phyloP scores from a whole-genome alignment of 2,888 invertebrate genomes.

The Drosophila neotestacea region DNA sequence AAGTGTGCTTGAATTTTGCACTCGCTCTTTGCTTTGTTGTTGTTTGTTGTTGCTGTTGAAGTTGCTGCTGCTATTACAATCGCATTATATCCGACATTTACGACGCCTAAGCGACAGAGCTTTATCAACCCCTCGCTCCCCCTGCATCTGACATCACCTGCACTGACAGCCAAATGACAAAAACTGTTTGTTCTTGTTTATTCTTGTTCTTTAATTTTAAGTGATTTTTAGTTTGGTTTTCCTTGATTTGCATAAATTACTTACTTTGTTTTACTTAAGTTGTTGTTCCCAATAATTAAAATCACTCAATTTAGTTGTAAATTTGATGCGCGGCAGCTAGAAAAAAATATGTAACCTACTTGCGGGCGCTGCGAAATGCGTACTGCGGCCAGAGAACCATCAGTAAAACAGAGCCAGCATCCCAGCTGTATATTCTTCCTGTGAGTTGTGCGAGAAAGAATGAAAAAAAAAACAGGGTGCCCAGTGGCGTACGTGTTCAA shows the following conservation, averaged over 20 bases:
- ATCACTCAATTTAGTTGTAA: slow-evolving; percentile 13
- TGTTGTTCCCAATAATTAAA: neutral
- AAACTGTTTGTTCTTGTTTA: neutral
- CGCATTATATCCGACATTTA: slow-evolving; percentile 49
- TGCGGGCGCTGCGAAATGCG: slow-evolving; percentile 70
- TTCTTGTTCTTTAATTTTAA: neutral
- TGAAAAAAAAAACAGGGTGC: slow-evolving; percentile 20
- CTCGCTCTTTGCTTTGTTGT: slow-evolving; percentile 11
- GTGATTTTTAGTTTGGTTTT: neutral
- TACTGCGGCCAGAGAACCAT: slow-evolving; percentile 56
- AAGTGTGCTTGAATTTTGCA: slow-evolving; percentile 4
- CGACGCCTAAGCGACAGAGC: slow-evolving; percentile 41
- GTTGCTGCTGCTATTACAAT: slow-evolving; percentile 43
- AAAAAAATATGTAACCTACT: slow-evolving; percentile 77
- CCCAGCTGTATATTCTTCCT: slow-evolving; percentile 40
- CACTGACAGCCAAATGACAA: neutral
- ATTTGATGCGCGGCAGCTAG: slow-evolving; percentile 17
- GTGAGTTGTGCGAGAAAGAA: slow-evolving; percentile 40
- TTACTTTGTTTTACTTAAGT: slow-evolving; percentile 11
- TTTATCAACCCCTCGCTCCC: neutral
- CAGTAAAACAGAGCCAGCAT: slow-evolving; percentile 57
- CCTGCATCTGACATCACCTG: slow-evolving; percentile 12
- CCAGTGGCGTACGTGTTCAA: slow-evolving; percentile 49
- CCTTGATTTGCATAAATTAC: slow-evolving; percentile 7
- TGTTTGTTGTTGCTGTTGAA: slow-evolving; percentile 31